These are phyloP conservation scores for Ctenopoma kingsleyae DNA, from an alignment of 2,797 vertebrate species.

Conservation along the genomic window DNA sequence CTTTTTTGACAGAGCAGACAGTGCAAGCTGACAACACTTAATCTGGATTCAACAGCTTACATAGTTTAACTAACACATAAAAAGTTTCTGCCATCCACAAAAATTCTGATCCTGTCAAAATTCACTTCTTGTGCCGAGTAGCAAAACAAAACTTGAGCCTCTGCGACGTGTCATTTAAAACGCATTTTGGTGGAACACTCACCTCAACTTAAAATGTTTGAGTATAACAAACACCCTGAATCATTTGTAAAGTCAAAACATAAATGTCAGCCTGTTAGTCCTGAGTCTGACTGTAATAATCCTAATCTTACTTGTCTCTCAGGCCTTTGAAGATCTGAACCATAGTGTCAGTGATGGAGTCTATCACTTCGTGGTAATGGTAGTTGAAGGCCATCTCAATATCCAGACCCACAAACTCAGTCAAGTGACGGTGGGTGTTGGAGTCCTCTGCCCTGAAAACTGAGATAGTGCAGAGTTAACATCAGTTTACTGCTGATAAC, in stretches of 20 bases:
- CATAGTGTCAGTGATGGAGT: slow-evolving; percentile 97
- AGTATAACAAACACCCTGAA: not conserved
- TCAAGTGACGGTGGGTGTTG: slow-evolving; percentile 98
- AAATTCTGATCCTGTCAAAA: slow-evolving; percentile 23
- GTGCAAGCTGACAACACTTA: slow-evolving; percentile 2
- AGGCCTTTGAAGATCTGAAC: slow-evolving; percentile 99
- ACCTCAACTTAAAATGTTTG: not conserved
- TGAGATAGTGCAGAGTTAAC: slow-evolving; percentile 64
- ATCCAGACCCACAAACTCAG: slow-evolving; percentile 99
- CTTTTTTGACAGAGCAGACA: slow-evolving; percentile 13
- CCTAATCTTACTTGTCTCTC: slow-evolving; percentile 90
- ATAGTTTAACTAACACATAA: slow-evolving; percentile 5
- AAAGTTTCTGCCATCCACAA: slow-evolving; percentile 5
- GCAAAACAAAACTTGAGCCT: not conserved
- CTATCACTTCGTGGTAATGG: slow-evolving; percentile 98
- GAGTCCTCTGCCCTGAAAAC: slow-evolving; percentile 99
- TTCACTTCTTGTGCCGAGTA: not conserved
- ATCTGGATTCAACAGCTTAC: slow-evolving; percentile 21
- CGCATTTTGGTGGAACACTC: not conserved
- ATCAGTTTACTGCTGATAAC: not conserved
- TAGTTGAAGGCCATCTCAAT: slow-evolving; percentile 99
- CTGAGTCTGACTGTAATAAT: not conserved
- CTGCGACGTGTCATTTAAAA: not conserved
- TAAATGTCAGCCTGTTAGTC: not conserved
- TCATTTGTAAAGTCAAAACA: not conserved